These are phyloP conservation scores for Macquaria australasica DNA, from an alignment of 2,113 vertebrate genomes.

Conservation along the genomic window DNA sequence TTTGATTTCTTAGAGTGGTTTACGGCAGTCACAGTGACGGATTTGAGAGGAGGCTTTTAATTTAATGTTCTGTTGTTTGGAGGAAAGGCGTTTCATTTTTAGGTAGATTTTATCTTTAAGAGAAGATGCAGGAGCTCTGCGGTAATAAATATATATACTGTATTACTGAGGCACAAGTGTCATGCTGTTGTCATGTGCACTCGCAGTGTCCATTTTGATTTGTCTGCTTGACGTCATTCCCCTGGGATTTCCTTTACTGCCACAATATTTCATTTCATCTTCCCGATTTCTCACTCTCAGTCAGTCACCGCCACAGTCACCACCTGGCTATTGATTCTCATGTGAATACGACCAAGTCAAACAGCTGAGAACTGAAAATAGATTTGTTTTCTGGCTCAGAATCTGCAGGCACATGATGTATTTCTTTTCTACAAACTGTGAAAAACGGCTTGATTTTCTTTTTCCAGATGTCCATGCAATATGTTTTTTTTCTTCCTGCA, in stretches of 20 bases:
- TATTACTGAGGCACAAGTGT: conserved; percentile 15
- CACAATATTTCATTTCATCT: conserved; percentile 48
- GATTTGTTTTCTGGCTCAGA: conserved; percentile 45
- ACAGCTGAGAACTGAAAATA: conserved; percentile 62
- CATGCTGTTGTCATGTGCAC: conserved; percentile 30
- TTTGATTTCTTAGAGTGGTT: conserved; percentile 52
- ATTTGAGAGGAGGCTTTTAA: conserved; percentile 42
- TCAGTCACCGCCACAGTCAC: conserved; percentile 46
- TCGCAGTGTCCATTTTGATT: conserved; percentile 46
- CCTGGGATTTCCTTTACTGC: conserved; percentile 32
- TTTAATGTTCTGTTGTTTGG: conserved; percentile 10
- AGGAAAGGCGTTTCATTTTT: conserved; percentile 8
- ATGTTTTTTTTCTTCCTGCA: background rate
- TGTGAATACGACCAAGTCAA: conserved; percentile 55
- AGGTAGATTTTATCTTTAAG: background rate
- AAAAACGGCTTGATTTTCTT: conserved; percentile 21
- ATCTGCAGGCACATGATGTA: conserved; percentile 4
- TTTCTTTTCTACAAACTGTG: conserved; percentile 8
- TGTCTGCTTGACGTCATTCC: conserved; percentile 34
- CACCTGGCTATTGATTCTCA: conserved; percentile 59
- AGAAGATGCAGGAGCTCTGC: conserved; percentile 16
- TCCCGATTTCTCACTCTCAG: conserved; percentile 52
- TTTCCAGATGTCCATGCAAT: background rate
- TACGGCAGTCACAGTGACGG: conserved; percentile 21
- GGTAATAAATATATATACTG: background rate